Percentiles rank a stretch among this genome's conserved stretches.
Conservation (phyloP, 2,888 invertebrate genomes). For the Lithophane semibrunnea region DNA sequence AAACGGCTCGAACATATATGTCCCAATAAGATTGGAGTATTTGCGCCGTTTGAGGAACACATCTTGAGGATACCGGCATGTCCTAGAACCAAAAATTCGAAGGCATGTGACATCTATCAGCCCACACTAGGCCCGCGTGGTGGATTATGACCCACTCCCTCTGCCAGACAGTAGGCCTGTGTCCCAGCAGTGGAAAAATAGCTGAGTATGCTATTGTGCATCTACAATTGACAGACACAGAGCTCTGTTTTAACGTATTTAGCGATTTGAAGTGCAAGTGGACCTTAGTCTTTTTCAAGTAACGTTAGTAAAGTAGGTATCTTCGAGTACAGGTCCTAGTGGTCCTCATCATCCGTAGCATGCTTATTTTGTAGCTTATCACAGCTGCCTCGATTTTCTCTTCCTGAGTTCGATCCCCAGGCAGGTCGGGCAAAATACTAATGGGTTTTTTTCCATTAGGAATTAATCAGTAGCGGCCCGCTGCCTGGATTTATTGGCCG, state of each 20-base stretch:
- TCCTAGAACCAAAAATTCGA: background rate
- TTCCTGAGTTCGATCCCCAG: background rate
- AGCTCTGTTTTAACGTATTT: background rate
- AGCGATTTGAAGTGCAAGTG: background rate
- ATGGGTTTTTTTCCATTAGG: background rate
- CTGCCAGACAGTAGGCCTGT: background rate
- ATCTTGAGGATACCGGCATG: no score
- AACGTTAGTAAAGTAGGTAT: background rate
- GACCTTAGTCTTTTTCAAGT: background rate
- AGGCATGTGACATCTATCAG: background rate
- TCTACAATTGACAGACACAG: background rate
- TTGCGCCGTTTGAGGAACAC: no score
- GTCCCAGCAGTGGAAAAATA: no score
- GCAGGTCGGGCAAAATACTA: background rate
- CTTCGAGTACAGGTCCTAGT: background rate
- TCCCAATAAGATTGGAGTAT: no score
- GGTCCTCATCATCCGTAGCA: background rate
- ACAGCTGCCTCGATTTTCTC: no score
- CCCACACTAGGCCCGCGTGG: background rate
- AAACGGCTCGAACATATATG: no score
- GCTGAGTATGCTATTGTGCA: no score
- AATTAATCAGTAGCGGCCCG: no score
- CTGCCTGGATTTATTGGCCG: no score
- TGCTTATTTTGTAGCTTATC: background rate
- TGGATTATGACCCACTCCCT: background rate